Conservation (phyloP, 2,888 invertebrate species). For the Platerodrilus igneus region DNA sequence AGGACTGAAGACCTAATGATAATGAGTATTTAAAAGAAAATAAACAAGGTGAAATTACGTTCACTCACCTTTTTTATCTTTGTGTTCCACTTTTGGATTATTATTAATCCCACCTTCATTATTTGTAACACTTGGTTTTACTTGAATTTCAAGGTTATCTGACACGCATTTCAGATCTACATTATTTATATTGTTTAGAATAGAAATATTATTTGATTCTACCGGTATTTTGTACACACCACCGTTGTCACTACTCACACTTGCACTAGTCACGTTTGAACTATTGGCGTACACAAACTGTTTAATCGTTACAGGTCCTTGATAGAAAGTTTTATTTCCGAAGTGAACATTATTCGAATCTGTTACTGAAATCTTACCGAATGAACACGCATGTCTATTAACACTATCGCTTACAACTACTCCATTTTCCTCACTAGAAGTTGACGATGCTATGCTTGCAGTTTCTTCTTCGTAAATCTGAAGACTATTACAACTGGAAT, state of each 20-base stretch:
- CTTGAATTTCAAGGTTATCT: too few relatives aligned
- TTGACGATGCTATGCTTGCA: slow-evolving; percentile 21
- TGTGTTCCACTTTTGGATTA: too few relatives aligned
- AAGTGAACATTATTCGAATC: slow-evolving; percentile 70
- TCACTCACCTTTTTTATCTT: too few relatives aligned
- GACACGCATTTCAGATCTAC: too few relatives aligned
- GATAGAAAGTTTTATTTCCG: slow-evolving; percentile 71
- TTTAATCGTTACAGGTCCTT: slow-evolving; percentile 74
- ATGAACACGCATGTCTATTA: slow-evolving; percentile 39
- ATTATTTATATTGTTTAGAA: too few relatives aligned
- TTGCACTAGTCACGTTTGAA: slow-evolving; percentile 13
- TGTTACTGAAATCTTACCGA: slow-evolving; percentile 61
- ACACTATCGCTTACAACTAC: slow-evolving; percentile 17
- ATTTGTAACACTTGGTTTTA: too few relatives aligned
- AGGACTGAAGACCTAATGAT: too few relatives aligned
- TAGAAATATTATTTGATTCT: too few relatives aligned
- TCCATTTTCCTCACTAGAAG: slow-evolving; percentile 12
- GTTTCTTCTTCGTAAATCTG: slow-evolving; percentile 19
- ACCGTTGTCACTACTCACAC: slow-evolving; percentile 10
- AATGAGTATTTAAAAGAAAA: too few relatives aligned
- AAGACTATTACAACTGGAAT: slow-evolving; percentile 8
- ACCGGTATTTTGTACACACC: slow-evolving; percentile 11
- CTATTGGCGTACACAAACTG: slow-evolving; percentile 57
- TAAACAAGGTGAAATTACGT: too few relatives aligned
- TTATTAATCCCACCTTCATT: too few relatives aligned